These are phyloP conservation scores for Ashinkailepas kermadecensis DNA, from an alignment of 2,888 invertebrate species.

Conservation along the genomic window DNA sequence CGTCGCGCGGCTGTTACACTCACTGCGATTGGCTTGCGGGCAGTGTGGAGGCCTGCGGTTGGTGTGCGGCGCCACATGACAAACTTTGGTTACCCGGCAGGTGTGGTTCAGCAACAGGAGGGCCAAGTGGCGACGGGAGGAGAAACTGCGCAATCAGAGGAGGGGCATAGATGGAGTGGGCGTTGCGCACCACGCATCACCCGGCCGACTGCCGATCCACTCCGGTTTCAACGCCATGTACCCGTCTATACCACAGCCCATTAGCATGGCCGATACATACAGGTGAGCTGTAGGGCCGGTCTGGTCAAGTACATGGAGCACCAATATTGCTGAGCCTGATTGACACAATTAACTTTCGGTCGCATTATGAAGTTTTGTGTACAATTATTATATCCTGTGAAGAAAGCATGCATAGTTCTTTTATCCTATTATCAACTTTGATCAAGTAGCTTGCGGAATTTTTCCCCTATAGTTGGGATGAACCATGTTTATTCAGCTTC, in stretches of 20 bases:
- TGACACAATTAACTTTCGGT: too few relatives aligned
- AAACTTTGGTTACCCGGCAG: conserved; percentile 49
- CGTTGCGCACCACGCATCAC: conserved; percentile 49
- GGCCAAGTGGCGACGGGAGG: conserved; percentile 98
- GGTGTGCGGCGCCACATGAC: conserved; percentile 26
- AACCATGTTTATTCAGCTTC: too few relatives aligned
- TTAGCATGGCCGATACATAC: conserved; percentile 65
- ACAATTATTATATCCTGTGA: too few relatives aligned
- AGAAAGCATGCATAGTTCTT: too few relatives aligned
- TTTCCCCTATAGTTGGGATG: too few relatives aligned
- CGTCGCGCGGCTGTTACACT: neutral
- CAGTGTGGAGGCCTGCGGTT: neutral
- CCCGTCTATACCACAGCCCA: conserved; percentile 87
- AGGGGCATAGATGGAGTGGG: conserved; percentile 42
- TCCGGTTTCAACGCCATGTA: conserved; percentile 92
- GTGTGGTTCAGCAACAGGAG: conserved; percentile 99
- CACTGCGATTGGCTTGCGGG: neutral
- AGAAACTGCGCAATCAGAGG: conserved; percentile 90
- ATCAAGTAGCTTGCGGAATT: too few relatives aligned
- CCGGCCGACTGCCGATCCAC: conserved; percentile 54
- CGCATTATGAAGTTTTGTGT: too few relatives aligned
- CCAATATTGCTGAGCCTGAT: too few relatives aligned
- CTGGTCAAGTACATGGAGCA: too few relatives aligned
- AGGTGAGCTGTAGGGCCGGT: conserved; percentile 27
- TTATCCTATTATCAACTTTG: too few relatives aligned